Percentiles rank a stretch among this genome's conserved stretches.
Evolutionary conservation across 2,797 vertebrate genomes (phyloP).

Genomic region (Lemur catta): DNA sequence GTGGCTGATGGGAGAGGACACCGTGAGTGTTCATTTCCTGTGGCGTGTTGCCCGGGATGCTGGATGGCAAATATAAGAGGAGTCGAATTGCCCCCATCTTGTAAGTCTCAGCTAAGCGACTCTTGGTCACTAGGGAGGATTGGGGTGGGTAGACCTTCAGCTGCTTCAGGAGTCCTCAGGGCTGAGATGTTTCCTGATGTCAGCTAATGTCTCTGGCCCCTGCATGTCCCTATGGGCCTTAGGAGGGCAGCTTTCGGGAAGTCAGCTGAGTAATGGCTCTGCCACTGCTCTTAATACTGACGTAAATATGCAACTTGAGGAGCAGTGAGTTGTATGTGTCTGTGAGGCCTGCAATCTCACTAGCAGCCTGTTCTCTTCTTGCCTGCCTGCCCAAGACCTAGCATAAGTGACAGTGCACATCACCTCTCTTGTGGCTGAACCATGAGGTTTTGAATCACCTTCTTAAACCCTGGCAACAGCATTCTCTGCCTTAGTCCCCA

Average conservation of each 20-base stretch:
- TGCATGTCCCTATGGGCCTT: constrained; percentile 34
- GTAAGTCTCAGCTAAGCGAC: background rate
- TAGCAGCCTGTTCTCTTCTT: background rate
- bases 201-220: constrained; percentile 62
- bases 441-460: background rate
- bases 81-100: background rate
- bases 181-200: constrained; percentile 33
- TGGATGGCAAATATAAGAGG: background rate
- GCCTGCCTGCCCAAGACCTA: background rate
- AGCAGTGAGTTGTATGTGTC: background rate
- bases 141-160: background rate
- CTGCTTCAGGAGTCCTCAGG: background rate
- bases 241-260: constrained; percentile 53
- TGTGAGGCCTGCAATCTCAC: background rate
- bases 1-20: background rate
- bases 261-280: constrained; percentile 59
- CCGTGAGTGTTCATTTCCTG: background rate
- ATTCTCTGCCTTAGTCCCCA: constrained; percentile 48
- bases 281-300: constrained; percentile 37
- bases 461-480: background rate
- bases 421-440: background rate
- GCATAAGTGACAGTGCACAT: background rate
- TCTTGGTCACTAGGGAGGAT: background rate
- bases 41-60: background rate
- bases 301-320: constrained; percentile 23